Evolutionary conservation across 2,888 invertebrate species (phyloP).

Genomic region (Ceramica pisi): DNA sequence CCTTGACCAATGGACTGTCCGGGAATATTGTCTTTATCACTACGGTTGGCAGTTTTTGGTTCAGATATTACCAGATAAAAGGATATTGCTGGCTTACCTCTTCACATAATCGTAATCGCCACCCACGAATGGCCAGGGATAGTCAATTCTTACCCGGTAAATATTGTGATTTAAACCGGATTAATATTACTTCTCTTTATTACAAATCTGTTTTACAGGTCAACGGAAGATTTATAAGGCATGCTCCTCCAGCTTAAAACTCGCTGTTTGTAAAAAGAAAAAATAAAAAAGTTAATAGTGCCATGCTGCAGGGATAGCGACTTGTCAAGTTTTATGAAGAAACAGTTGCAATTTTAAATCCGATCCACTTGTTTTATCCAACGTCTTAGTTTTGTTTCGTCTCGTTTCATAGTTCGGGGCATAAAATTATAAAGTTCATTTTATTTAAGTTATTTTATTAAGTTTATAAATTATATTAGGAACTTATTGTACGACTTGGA

Average conservation of each 20-base stretch:
- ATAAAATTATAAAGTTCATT: constrained; percentile 32
- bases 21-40: constrained; percentile 8
- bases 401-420: constrained; percentile 23
- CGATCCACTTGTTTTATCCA: constrained; percentile 14
- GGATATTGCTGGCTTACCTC: constrained; percentile 11
- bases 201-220: not conserved
- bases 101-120: constrained; percentile 14
- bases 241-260: not conserved
- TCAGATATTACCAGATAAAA: constrained; percentile 30
- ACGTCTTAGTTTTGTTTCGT: constrained; percentile 31
- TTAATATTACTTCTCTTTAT: not conserved
- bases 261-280: not conserved
- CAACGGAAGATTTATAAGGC: not conserved
- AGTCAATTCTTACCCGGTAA: constrained; percentile 11
- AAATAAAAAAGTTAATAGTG: constrained; percentile 11
- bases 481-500: constrained; percentile 2
- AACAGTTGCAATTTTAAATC: constrained; percentile 47
- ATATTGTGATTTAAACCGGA: not conserved
- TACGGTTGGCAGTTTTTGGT: constrained; percentile 2
- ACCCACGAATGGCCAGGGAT: not conserved
- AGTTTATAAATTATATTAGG: no score
- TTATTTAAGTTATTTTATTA: no score
- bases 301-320: constrained; percentile 16
- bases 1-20: constrained; percentile 8
- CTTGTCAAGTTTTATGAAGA: constrained; percentile 39